Percentiles rank a stretch among this genome's conserved stretches.
Conservation (phyloP, 2,888 invertebrate genomes). For the Allygus modestus region DNA sequence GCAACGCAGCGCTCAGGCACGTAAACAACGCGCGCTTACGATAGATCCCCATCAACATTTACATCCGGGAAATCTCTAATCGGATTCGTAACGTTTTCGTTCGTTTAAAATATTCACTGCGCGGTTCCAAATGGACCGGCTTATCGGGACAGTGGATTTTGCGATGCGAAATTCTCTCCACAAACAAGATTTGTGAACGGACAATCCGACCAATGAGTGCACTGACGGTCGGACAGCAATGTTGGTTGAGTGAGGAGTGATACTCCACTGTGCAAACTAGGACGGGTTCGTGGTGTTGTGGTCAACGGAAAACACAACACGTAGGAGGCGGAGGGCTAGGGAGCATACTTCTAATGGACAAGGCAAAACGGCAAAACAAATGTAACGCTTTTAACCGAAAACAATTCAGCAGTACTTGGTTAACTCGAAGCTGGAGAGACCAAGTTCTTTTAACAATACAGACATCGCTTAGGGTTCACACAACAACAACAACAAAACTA, state of each 20-base stretch:
- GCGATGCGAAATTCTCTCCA: neutral
- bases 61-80: neutral
- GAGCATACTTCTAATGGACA: neutral
- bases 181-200: constrained; percentile 6
- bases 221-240: too few species aligned
- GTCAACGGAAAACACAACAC: neutral
- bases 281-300: too few species aligned
- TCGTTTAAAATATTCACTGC: neutral
- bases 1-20: neutral
- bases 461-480: too few species aligned
- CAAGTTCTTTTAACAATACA: too few species aligned
- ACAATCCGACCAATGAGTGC: neutral
- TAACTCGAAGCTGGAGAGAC: too few species aligned
- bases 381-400: too few species aligned
- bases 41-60: neutral
- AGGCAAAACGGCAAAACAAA: too few species aligned
- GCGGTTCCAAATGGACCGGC: neutral
- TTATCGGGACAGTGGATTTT: neutral
- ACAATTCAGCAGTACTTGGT: too few species aligned
- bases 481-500: too few species aligned
- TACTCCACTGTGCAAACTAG: too few species aligned
- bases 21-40: neutral
- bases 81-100: neutral
- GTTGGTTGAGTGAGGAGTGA: too few species aligned
- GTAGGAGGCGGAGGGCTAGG: neutral